Conservation (phyloP, 2,113 vertebrate genomes). For the Ariopsis seemanni region DNA sequence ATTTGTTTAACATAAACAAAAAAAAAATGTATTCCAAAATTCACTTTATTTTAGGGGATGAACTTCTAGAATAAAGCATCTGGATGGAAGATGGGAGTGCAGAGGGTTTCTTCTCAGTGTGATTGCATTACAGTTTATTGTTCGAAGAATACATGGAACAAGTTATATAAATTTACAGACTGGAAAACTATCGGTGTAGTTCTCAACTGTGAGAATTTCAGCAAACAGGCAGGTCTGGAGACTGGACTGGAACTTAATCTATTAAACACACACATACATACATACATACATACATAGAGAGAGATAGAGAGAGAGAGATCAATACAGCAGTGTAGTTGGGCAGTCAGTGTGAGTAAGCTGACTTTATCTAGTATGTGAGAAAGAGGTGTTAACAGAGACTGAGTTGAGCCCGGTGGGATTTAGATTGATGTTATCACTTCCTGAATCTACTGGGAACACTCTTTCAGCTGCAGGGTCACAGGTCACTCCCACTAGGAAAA, state of each 20-base stretch:
- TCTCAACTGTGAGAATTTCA: background rate
- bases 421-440: constrained; percentile 1
- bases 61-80: background rate
- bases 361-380: constrained; percentile 3
- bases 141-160: background rate
- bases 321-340: background rate
- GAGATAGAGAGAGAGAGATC: background rate
- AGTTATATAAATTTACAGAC: background rate
- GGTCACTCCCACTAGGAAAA: background rate
- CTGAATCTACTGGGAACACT: background rate
- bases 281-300: background rate
- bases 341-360: background rate
- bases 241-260: background rate
- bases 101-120: background rate
- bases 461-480: background rate
- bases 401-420: background rate
- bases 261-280: background rate
- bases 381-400: constrained; percentile 3
- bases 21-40: no score
- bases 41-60: background rate
- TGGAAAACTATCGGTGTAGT: background rate
- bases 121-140: background rate
- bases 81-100: background rate
- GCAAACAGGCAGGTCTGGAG: background rate
- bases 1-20: background rate